Evolutionary conservation across 2,888 invertebrate species (phyloP).

Genomic region (Spicauda simplicius): DNA sequence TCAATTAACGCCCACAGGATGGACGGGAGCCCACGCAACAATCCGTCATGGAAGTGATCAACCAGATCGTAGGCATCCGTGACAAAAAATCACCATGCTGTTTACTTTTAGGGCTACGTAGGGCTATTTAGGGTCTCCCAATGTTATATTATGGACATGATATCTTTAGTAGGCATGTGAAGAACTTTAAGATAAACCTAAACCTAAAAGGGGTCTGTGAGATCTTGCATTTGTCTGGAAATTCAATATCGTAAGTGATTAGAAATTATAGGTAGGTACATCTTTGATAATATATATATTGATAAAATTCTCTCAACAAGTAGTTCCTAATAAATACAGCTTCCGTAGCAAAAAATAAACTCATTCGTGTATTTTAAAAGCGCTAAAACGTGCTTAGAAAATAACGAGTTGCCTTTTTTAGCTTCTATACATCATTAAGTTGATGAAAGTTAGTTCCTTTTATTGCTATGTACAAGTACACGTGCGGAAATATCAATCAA

Average conservation of each 20-base stretch:
- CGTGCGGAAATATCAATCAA: background rate
- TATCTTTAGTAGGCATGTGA: too few relatives aligned
- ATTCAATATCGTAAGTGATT: too few relatives aligned
- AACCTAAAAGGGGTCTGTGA: too few relatives aligned
- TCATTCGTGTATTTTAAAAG: background rate
- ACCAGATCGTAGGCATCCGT: constrained; percentile 15
- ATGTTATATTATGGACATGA: too few relatives aligned
- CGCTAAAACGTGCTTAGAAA: background rate
- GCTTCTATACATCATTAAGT: background rate
- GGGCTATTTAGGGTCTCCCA: too few relatives aligned
- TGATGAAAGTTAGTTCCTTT: background rate
- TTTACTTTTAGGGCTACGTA: background rate
- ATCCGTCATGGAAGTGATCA: constrained; percentile 37
- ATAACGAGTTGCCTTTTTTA: background rate
- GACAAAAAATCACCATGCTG: constrained; percentile 20
- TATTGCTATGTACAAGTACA: background rate
- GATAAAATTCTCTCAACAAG: background rate
- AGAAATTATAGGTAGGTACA: too few relatives aligned
- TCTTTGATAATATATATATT: too few relatives aligned
- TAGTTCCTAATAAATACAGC: background rate
- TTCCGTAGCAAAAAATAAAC: background rate
- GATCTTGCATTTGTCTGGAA: too few relatives aligned
- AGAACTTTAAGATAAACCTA: too few relatives aligned
- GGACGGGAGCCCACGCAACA: constrained; percentile 43
- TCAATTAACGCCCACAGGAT: constrained; percentile 49